phyloP scores from a whole-genome alignment of 2,888 invertebrate species.

The Eristalinus aeneus region DNA sequence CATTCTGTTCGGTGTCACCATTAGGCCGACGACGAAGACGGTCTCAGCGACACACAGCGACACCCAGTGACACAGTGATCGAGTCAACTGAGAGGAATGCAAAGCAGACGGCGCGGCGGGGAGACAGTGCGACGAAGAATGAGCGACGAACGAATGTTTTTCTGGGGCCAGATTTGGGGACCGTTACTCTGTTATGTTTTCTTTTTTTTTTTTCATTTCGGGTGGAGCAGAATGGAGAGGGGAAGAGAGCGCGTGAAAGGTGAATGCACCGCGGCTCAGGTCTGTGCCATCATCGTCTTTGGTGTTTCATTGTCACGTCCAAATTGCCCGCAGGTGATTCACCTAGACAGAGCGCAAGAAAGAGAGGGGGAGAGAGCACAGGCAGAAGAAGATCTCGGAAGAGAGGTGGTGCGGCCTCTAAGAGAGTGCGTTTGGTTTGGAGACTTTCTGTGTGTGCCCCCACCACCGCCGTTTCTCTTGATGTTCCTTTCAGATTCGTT shows the following conservation, averaged over 20 bases:
- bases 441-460: slow-evolving; percentile 34
- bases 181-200: slow-evolving; percentile 38
- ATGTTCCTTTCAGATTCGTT: slow-evolving; percentile 39
- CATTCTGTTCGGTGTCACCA: slow-evolving; percentile 53
- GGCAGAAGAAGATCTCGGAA: not conserved
- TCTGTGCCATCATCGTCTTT: slow-evolving; percentile 25
- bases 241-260: slow-evolving; percentile 39
- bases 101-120: not conserved
- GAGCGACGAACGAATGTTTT: slow-evolving; percentile 6
- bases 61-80: slow-evolving; percentile 63
- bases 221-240: not conserved
- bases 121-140: not conserved
- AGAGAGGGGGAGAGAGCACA: not conserved
- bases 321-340: slow-evolving; percentile 56
- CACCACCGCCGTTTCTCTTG: slow-evolving; percentile 2
- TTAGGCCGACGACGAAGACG: slow-evolving; percentile 37
- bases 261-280: slow-evolving; percentile 46
- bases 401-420: not conserved
- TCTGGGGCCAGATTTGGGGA: slow-evolving; percentile 46
- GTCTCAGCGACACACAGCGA: not conserved
- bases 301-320: slow-evolving; percentile 56
- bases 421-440: slow-evolving; percentile 40
- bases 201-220: slow-evolving; percentile 4
- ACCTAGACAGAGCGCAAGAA: slow-evolving; percentile 11
- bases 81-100: slow-evolving; percentile 36